phyloP scores from a whole-genome alignment of 1,140 invertebrate genomes.

The Drosophila kepulauana region DNA sequence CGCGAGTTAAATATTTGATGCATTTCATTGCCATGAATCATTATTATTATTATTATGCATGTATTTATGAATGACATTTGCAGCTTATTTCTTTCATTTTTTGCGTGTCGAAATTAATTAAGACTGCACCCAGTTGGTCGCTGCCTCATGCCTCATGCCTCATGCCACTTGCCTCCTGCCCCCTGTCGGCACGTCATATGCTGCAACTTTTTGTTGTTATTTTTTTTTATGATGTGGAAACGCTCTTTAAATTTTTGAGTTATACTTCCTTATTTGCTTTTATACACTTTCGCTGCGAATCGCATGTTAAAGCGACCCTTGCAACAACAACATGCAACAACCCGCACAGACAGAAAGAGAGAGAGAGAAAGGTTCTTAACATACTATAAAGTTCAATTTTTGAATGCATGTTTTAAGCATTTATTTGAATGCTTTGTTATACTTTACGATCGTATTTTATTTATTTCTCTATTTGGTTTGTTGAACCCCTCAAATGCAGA shows the following conservation, averaged over 20 bases:
- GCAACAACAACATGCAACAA: slow-evolving; percentile 9
- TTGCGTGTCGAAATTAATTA: slow-evolving; percentile 79
- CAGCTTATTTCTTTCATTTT: slow-evolving; percentile 65
- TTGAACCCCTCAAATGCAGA: slow-evolving; percentile 51
- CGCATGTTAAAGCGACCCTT: slow-evolving; percentile 41
- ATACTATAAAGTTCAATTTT: slow-evolving; percentile 74
- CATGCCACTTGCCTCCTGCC: not conserved
- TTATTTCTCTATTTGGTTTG: slow-evolving; percentile 37
- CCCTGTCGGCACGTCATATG: slow-evolving; percentile 66
- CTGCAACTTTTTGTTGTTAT: not conserved
- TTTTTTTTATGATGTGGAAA: slow-evolving; percentile 28
- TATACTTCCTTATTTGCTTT: slow-evolving; percentile 17
- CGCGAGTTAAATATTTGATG: slow-evolving; percentile 56
- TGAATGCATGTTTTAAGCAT: slow-evolving; percentile 70
- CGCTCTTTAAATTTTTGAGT: slow-evolving; percentile 37
- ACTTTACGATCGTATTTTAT: slow-evolving; percentile 51
- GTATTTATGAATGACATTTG: slow-evolving; percentile 69
- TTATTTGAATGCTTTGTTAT: slow-evolving; percentile 56
- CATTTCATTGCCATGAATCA: slow-evolving; percentile 77
- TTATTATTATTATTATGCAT: slow-evolving; percentile 27
- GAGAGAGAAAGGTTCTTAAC: slow-evolving; percentile 16
- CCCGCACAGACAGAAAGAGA: too few species aligned
- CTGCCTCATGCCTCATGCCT: too few species aligned
- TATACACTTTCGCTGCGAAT: slow-evolving; percentile 36
- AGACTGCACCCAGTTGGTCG: slow-evolving; percentile 31